Conservation (phyloP, 2,888 invertebrate genomes). For the Cepaea hortensis region DNA sequence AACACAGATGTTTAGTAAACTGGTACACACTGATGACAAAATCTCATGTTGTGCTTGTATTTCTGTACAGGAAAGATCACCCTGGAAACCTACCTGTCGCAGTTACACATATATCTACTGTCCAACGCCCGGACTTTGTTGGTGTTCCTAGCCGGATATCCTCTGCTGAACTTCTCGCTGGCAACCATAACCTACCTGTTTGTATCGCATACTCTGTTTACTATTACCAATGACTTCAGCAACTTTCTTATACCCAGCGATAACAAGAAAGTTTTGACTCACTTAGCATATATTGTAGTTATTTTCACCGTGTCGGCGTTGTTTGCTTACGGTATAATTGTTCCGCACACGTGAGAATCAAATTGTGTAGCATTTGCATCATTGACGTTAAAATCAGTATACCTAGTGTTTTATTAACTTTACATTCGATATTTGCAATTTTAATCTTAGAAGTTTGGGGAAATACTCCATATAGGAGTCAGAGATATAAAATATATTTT, state of each 20-base stretch:
- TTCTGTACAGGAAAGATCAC: slow-evolving; percentile 60
- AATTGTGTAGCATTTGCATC: no score
- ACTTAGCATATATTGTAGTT: background rate
- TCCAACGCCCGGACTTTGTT: slow-evolving; percentile 67
- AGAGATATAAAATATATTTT: no score
- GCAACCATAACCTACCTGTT: slow-evolving; percentile 63
- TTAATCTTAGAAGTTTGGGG: no score
- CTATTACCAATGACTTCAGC: slow-evolving; percentile 62
- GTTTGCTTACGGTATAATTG: background rate
- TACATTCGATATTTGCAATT: no score
- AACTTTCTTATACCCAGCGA: slow-evolving; percentile 61
- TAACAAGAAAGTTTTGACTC: slow-evolving; percentile 42
- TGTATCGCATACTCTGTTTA: slow-evolving; percentile 62
- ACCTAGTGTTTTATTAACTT: no score
- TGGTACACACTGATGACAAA: no score
- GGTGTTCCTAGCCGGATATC: slow-evolving; percentile 61
- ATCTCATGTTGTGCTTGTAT: background rate
- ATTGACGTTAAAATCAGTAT: no score
- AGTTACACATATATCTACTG: slow-evolving; percentile 68
- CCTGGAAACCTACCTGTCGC: slow-evolving; percentile 69
- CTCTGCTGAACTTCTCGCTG: slow-evolving; percentile 63
- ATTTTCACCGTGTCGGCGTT: background rate
- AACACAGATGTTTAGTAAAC: no score
- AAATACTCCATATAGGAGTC: no score
- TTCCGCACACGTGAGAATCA: background rate